phyloP scores from a whole-genome alignment of 2,113 vertebrate genomes.

The Pongo pygmaeus region DNA sequence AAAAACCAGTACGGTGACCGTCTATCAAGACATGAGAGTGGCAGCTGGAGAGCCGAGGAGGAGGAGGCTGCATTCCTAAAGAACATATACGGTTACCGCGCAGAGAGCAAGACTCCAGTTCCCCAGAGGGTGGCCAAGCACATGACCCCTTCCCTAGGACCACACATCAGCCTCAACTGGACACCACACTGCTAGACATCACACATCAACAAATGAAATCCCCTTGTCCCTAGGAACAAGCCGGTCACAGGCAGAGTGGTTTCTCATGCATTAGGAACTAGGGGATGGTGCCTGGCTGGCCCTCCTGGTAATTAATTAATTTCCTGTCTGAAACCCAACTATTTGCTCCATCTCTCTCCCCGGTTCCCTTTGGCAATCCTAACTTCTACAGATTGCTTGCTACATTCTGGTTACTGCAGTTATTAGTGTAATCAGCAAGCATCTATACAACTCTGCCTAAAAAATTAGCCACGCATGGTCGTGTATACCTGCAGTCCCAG shows the following conservation, averaged over 20 bases:
- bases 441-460: not conserved
- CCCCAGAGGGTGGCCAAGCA: not conserved
- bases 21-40: fast-evolving
- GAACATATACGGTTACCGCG: fast-evolving
- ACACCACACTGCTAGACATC: fast-evolving
- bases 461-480: not conserved
- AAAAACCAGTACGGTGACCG: fast-evolving
- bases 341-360: fast-evolving
- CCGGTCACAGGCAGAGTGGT: not conserved
- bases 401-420: fast-evolving
- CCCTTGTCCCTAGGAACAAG: not conserved
- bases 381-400: not conserved
- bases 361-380: fast-evolving
- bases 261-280: fast-evolving
- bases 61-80: fast-evolving
- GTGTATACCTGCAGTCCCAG: not conserved
- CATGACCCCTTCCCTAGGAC: not conserved
- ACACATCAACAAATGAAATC: fast-evolving
- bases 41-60: fast-evolving
- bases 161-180: fast-evolving
- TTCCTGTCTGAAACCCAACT: fast-evolving
- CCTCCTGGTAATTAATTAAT: not conserved
- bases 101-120: fast-evolving
- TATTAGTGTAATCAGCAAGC: fast-evolving
- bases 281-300: not conserved